Conservation (phyloP, 1,140 invertebrate genomes). For the Sitobion miscanthi region DNA sequence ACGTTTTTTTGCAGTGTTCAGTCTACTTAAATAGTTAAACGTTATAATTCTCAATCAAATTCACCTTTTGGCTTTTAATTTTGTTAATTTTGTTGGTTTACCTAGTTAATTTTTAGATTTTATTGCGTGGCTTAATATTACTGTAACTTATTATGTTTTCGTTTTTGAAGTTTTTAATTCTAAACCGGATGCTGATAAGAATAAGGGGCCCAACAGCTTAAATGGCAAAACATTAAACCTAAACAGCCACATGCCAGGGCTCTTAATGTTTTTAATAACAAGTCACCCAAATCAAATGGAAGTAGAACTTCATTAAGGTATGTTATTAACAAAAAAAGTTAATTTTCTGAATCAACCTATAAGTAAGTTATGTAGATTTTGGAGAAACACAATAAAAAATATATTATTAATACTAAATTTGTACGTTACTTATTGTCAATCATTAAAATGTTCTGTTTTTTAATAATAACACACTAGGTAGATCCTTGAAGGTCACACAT, state of each 20-base stretch:
- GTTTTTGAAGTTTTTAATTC: conserved; percentile 46
- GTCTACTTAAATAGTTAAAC: neutral
- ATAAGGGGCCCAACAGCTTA: neutral
- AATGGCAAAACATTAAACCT: neutral
- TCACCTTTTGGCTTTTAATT: neutral
- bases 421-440: neutral
- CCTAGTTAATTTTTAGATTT: neutral
- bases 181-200: neutral
- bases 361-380: neutral
- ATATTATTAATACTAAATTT: neutral
- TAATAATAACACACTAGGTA: neutral
- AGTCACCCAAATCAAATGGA: conserved; percentile 1
- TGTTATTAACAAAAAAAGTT: neutral
- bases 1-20: neutral
- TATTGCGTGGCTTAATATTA: neutral
- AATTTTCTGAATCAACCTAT: too few species aligned
- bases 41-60: neutral
- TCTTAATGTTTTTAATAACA: neutral
- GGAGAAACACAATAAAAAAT: too few species aligned
- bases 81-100: too few species aligned
- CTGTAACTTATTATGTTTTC: conserved; percentile 9
- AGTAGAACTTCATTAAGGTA: conserved; percentile 3
- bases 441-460: neutral
- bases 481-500: too few species aligned
- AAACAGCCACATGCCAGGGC: conserved; percentile 11